These are phyloP conservation scores for Tupiocoris notatus DNA, from an alignment of 2,888 invertebrate genomes.

Conservation along the genomic window DNA sequence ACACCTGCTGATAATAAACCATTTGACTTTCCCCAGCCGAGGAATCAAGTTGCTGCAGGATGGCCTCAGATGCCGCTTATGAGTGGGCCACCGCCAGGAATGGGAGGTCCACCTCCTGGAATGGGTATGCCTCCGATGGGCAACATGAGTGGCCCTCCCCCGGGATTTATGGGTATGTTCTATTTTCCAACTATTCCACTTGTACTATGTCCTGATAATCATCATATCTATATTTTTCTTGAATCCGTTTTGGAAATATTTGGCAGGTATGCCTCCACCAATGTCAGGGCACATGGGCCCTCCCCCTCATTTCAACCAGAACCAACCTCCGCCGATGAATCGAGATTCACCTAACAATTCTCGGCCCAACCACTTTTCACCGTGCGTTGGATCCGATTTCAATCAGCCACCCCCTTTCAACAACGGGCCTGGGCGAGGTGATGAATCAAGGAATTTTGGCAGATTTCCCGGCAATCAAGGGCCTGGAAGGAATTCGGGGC, in stretches of 20 bases:
- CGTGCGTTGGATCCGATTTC: neutral
- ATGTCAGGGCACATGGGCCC: neutral
- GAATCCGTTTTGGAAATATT: neutral
- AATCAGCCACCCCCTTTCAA: neutral
- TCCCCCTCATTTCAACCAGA: neutral
- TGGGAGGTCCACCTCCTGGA: slow-evolving; percentile 29
- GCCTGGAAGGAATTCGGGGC: slow-evolving; percentile 18
- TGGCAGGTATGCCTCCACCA: neutral
- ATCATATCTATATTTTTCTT: neutral
- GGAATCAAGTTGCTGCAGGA: slow-evolving; percentile 8
- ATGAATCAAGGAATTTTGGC: neutral
- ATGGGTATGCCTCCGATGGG: slow-evolving; percentile 24
- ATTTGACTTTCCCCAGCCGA: slow-evolving; percentile 48
- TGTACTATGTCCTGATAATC: neutral
- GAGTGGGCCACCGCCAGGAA: slow-evolving; percentile 26
- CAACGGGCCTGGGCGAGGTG: neutral
- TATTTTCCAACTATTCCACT: neutral
- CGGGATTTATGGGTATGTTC: slow-evolving; percentile 5
- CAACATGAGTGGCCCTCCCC: slow-evolving; percentile 16
- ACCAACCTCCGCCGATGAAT: slow-evolving; percentile 23
- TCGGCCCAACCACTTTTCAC: neutral
- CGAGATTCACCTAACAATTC: neutral
- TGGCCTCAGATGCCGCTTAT: neutral
- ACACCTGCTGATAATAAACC: slow-evolving; percentile 49
- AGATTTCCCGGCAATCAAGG: slow-evolving; percentile 11